Evolutionary conservation across 1,140 invertebrate genomes (phyloP).

Genomic region (Euura saliciscinereae): DNA sequence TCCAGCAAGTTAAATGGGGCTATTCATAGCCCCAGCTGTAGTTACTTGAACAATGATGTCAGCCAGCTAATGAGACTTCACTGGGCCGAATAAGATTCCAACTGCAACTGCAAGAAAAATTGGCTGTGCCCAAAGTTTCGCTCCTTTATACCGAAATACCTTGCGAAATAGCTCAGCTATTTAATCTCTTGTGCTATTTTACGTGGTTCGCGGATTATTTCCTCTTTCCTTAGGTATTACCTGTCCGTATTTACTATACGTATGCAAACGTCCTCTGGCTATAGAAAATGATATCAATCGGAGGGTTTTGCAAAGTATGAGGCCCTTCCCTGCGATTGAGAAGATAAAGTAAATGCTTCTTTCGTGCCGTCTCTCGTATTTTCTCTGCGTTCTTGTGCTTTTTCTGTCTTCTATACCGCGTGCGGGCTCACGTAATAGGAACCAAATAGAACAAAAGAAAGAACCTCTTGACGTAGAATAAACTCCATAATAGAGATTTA

Average conservation of each 20-base stretch:
- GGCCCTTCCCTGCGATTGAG: neutral
- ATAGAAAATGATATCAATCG: neutral
- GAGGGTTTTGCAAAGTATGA: neutral
- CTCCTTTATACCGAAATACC: neutral
- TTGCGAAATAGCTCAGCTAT: neutral
- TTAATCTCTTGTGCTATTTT: neutral
- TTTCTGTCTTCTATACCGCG: neutral
- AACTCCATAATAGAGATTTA: neutral
- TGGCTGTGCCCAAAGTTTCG: neutral
- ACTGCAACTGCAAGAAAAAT: neutral
- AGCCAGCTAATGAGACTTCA: neutral
- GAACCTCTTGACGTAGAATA: neutral
- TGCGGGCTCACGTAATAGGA: neutral
- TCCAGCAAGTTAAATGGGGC: constrained; percentile 1
- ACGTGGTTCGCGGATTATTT: neutral
- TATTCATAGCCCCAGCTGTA: neutral
- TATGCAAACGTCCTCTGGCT: neutral
- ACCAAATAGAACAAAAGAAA: neutral
- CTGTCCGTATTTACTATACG: neutral
- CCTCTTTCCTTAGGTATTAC: neutral
- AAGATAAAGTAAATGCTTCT: neutral
- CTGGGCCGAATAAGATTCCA: neutral
- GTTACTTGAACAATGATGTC: neutral
- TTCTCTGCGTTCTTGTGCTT: neutral
- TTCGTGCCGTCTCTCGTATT: neutral